Conservation (phyloP, 2,797 vertebrate genomes). For the Huso huso region DNA sequence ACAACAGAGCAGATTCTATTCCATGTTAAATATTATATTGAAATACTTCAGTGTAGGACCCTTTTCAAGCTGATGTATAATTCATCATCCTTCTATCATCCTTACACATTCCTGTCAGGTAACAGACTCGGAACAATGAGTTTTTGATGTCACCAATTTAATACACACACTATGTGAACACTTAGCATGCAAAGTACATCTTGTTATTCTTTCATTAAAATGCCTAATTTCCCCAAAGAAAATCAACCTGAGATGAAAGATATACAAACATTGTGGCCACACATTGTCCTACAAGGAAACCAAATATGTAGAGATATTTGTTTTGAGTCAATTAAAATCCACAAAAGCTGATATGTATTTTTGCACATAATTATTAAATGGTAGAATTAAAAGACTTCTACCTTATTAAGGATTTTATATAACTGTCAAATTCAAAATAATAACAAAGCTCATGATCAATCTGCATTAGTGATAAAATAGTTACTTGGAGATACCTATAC, state of each 20-base stretch:
- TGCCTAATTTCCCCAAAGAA: conserved; percentile 66
- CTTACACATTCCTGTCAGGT: conserved; percentile 61
- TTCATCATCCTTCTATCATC: conserved; percentile 59
- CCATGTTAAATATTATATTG: conserved; percentile 54
- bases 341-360: background rate
- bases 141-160: conserved; percentile 79
- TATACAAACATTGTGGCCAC: background rate
- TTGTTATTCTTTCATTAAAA: conserved; percentile 60
- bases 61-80: conserved; percentile 65
- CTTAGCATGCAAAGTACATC: conserved; percentile 54
- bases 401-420: background rate
- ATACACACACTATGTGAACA: conserved; percentile 56
- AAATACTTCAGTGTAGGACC: conserved; percentile 42
- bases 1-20: conserved; percentile 32
- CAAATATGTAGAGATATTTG: background rate
- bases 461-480: no score
- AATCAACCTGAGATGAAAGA: conserved; percentile 31
- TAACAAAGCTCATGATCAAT: background rate
- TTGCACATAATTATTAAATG: background rate
- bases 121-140: conserved; percentile 58
- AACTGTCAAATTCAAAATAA: conserved; percentile 1
- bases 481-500: no score
- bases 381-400: background rate
- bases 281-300: conserved; percentile 3
- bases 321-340: background rate